phyloP scores from a whole-genome alignment of 2,113 vertebrate species.

The Sus scrofa region T2T-Sscrofa CM000822.6:50368001-50368500 shows the following conservation, averaged over 20 bases:
- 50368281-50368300: background rate
- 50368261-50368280: background rate
- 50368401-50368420: fast-evolving
- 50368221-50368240: background rate
- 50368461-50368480: background rate
- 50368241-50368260: background rate
- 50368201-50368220: background rate
- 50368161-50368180: background rate
- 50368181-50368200: background rate
- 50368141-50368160: background rate
- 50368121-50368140: background rate
- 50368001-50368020: background rate
- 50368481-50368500: background rate
- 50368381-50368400: background rate
- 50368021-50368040: background rate
- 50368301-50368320: background rate
- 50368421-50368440: background rate
- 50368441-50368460: background rate
- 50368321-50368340: background rate
- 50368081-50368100: background rate
- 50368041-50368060: background rate
- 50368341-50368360: background rate
- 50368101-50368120: background rate
- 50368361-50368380: background rate
- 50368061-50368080: background rate